Conservation (phyloP, 2,113 vertebrate species). For the Anser brachyrhynchus region DNA sequence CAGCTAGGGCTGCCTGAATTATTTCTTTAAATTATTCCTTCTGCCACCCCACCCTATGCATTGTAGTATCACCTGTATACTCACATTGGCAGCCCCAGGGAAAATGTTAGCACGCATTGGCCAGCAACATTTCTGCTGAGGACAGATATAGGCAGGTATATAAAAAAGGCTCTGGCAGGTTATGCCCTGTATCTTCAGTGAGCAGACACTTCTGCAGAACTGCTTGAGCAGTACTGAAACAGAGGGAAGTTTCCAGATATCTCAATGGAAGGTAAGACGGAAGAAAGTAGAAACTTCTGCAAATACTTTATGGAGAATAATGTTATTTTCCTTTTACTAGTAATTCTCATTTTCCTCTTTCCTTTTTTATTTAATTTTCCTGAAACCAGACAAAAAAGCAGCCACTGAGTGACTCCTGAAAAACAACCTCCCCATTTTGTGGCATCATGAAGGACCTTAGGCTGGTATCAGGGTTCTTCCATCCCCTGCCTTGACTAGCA, state of each 20-base stretch:
- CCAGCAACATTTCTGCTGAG: neutral
- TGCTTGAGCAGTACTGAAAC: neutral
- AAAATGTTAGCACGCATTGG: neutral
- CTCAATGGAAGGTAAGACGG: neutral
- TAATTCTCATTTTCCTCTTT: neutral
- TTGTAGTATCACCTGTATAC: neutral
- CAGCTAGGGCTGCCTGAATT: neutral
- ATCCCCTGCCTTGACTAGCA: rapidly evolving
- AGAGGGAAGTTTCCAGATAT: neutral
- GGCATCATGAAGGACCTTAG: neutral
- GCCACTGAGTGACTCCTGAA: neutral
- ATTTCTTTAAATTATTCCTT: neutral
- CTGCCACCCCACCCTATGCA: neutral
- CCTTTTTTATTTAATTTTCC: neutral
- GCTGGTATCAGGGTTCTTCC: neutral
- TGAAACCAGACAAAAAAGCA: neutral
- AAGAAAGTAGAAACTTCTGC: neutral
- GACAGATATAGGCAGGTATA: neutral
- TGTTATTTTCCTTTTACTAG: neutral
- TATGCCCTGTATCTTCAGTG: rapidly evolving
- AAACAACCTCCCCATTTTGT: neutral
- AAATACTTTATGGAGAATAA: neutral
- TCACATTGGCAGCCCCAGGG: neutral
- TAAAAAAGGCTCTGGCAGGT: neutral
- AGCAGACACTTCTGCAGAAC: neutral